Conservation (phyloP, 2,888 invertebrate species). For the Petrolisthes cinctipes region DNA sequence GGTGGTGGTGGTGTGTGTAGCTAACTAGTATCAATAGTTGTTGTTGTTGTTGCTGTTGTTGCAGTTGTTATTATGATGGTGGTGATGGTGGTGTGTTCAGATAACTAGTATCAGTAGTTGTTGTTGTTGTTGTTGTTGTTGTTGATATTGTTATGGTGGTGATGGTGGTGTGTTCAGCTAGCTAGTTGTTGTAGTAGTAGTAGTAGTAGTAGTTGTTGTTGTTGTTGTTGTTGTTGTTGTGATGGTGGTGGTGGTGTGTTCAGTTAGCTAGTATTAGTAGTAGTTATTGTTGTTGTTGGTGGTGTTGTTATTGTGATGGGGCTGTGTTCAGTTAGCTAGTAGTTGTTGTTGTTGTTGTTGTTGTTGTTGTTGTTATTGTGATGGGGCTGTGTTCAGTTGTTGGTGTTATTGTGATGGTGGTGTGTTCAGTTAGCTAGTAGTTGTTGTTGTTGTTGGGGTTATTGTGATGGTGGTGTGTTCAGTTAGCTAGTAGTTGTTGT, state of each 20-base stretch:
- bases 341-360: background rate
- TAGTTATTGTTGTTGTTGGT: background rate
- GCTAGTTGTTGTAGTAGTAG: no score
- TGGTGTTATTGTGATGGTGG: background rate
- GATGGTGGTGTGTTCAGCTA: background rate
- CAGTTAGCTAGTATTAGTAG: background rate
- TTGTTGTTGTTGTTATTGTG: background rate
- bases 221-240: no score
- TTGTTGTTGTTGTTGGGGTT: background rate
- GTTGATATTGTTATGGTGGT: background rate
- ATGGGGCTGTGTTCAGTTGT: background rate
- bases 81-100: background rate
- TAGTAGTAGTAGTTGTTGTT: no score
- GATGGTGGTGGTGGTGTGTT: background rate
- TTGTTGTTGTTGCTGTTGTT: no score
- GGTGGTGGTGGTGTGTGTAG: background rate
- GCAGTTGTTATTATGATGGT: no score
- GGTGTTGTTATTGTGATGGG: background rate
- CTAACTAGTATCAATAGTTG: background rate
- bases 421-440: background rate
- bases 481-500: background rate
- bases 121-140: background rate
- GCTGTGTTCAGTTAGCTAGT: background rate
- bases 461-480: background rate
- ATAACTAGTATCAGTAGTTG: background rate